Base-by-base conservation (phyloP, 1,140 invertebrate genomes). In the Pseudomyrmex flavicornis region DNA sequence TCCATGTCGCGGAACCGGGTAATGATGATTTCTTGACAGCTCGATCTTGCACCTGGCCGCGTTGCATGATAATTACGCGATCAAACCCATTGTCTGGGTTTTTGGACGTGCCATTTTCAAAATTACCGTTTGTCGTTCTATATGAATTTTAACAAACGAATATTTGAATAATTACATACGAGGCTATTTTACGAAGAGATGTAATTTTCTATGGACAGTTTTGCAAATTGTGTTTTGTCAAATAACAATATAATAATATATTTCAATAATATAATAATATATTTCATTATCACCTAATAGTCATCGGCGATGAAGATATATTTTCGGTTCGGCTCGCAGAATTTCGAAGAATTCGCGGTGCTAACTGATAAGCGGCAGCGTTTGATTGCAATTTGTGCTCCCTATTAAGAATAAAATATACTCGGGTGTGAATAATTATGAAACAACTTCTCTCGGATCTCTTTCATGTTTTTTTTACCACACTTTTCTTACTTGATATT, bases 401-500 rank as follows among this genome's bases (percentile, higher is more conserved):
- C 22, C 82, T 83, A 8, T 22, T 48, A 35, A 79, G 48, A 44
- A 52, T 59, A 52, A 69, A 17, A 73, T 69, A 73, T 26, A 15
- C 35, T 52, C 59, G 35, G 20, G 72, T 80, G 17, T 26, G 26
- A 4, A 0, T 26, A 35, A 48, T 35, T 9, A 22, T 48, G 20
- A 48, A 46, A 48, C 2, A 52, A 52, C 22, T 52, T 62, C 8
- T 5, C 20, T 35, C 58, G 26, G 69, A 79, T 69, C 22, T 35
- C 5, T 35, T 5, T 35, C 5, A 35, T 7, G 35, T 35, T 35
- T 35, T 35, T 50, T 3, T 74, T 50, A 61, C 12, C 69, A 15
- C n/a, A 7, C 46, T 59, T 2, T 0, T 77, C 83, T 83, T 84
- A 90, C 89, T 88, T 85, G 52, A 90, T 90, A 70, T 90, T 90